These are phyloP conservation scores for Cuniculus paca DNA, from an alignment of 2,797 vertebrate genomes.

Conservation along the genomic window DNA sequence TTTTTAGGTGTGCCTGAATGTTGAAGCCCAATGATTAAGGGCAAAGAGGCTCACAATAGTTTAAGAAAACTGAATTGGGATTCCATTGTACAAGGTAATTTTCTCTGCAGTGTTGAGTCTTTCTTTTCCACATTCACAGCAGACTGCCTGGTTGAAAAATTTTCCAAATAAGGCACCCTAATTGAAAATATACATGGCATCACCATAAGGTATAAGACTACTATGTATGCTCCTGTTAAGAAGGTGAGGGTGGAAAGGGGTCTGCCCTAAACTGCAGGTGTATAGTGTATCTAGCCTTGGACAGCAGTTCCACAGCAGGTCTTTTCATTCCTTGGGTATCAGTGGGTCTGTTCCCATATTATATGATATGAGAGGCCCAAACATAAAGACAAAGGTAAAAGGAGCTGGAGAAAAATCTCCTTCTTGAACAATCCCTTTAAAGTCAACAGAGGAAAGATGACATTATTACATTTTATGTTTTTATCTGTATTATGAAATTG, in stretches of 20 bases:
- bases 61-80: slow-evolving; percentile 30
- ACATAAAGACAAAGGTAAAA: neutral
- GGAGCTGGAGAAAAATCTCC: neutral
- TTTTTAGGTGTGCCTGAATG: neutral
- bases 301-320: neutral
- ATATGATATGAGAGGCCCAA: neutral
- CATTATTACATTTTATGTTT: neutral
- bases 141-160: neutral
- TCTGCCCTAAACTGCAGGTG: neutral
- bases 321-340: neutral
- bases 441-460: neutral
- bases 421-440: neutral
- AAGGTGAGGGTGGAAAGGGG: neutral
- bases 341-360: neutral
- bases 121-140: slow-evolving; percentile 29
- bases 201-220: neutral
- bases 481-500: neutral
- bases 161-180: neutral
- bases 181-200: neutral
- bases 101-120: neutral
- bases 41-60: neutral
- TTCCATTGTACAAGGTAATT: neutral
- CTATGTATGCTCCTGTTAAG: neutral
- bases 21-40: neutral
- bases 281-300: too few relatives aligned